Evolutionary conservation across 2,888 invertebrate genomes (phyloP).

Genomic region (Dromius quadrimaculatus): DNA sequence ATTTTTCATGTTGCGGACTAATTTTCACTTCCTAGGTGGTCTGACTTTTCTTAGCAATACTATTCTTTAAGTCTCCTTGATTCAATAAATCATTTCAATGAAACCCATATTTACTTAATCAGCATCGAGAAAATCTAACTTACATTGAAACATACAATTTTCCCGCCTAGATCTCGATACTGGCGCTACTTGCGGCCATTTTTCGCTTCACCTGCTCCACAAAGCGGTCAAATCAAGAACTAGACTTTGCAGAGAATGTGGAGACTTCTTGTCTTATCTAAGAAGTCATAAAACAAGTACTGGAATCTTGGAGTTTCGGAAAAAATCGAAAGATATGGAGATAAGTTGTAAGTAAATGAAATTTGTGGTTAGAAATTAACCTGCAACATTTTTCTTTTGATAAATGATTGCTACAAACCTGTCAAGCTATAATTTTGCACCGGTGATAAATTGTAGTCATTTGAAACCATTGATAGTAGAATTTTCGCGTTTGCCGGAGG

Average conservation of each 20-base stretch:
- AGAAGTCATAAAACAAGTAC: slow-evolving; percentile 2
- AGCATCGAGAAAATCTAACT: slow-evolving; percentile 8
- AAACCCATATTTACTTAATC: slow-evolving; percentile 32
- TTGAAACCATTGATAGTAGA: slow-evolving; percentile 20
- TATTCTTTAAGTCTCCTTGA: slow-evolving; percentile 4
- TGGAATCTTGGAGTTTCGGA: not conserved
- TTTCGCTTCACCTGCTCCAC: slow-evolving; percentile 6
- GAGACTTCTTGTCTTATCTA: not conserved
- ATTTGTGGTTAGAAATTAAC: too few relatives aligned
- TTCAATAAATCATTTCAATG: slow-evolving; percentile 23
- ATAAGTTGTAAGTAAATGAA: not conserved
- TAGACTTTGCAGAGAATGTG: not conserved
- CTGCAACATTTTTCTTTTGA: slow-evolving; percentile 7
- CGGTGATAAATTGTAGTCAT: slow-evolving; percentile 20
- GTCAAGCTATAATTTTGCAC: slow-evolving; percentile 9
- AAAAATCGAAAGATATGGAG: not conserved
- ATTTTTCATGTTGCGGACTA: too few relatives aligned
- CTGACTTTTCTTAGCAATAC: not conserved
- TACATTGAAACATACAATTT: slow-evolving; percentile 9
- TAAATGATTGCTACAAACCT: not conserved
- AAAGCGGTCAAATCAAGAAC: not conserved
- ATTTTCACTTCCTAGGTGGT: slow-evolving; percentile 20
- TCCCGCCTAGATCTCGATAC: slow-evolving; percentile 7
- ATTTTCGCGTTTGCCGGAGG: slow-evolving; percentile 21
- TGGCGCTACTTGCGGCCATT: not conserved